Conservation (phyloP, 2,113 vertebrate genomes). For the Pterocles gutturalis region DNA sequence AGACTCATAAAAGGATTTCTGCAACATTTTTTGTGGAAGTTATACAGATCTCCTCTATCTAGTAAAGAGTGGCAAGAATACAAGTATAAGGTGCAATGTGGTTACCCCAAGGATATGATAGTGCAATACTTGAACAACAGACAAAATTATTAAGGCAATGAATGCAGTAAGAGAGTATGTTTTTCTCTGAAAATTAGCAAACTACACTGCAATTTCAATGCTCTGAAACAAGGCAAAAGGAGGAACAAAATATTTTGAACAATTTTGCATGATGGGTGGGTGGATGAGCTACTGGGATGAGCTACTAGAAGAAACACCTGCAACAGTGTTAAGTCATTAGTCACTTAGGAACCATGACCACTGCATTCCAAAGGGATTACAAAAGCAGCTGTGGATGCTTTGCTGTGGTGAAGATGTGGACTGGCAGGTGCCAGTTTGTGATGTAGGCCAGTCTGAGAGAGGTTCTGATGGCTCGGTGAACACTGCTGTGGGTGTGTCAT, state of each 20-base stretch:
- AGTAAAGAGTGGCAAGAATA: background rate
- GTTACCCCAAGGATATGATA: background rate
- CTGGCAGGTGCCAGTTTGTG: background rate
- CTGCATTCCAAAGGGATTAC: conserved; percentile 41
- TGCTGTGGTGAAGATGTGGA: conserved; percentile 6
- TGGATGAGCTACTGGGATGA: too few species aligned
- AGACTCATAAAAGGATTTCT: background rate
- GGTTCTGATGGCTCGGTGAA: background rate
- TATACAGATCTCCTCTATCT: background rate
- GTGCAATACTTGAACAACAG: background rate
- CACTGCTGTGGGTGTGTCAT: background rate
- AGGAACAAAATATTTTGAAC: background rate
- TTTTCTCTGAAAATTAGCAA: background rate
- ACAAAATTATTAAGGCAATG: background rate
- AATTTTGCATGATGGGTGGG: background rate
- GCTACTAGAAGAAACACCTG: conserved; percentile 41
- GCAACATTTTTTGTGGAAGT: background rate
- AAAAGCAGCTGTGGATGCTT: conserved; percentile 27
- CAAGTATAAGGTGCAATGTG: background rate
- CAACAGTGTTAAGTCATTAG: background rate
- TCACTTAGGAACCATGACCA: conserved; percentile 32
- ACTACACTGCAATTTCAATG: background rate
- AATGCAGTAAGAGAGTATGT: background rate
- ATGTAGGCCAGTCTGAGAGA: conserved; percentile 14
- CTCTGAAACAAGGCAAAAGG: background rate